Percentiles rank a stretch among this genome's conserved stretches.
Conservation (phyloP, 2,113 vertebrate species). For the Oplegnathus fasciatus region DNA sequence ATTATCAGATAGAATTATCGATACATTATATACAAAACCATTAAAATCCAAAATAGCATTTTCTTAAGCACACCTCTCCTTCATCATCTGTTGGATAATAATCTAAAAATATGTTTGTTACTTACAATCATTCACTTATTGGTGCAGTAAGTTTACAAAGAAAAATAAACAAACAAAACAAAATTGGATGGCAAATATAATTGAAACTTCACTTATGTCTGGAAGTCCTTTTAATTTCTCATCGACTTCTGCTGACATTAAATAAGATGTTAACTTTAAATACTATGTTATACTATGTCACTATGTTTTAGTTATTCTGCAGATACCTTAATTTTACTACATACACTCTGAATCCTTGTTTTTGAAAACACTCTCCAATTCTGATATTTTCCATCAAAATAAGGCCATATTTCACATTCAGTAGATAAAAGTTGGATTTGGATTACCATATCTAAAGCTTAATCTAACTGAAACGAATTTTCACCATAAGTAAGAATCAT, state of each 20-base stretch:
- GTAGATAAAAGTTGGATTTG: background rate
- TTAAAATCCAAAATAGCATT: background rate
- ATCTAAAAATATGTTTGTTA: background rate
- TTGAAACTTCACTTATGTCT: background rate
- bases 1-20: background rate
- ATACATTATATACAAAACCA: too few species aligned
- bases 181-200: background rate
- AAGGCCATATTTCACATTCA: background rate
- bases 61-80: background rate
- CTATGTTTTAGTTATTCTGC: background rate
- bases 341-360: background rate
- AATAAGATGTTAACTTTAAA: background rate
- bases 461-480: background rate
- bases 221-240: background rate
- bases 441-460: background rate
- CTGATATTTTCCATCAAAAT: background rate
- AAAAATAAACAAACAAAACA: background rate
- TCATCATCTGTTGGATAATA: background rate
- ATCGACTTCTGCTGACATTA: background rate
- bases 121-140: background rate
- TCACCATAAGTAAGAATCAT: background rate
- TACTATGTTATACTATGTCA: background rate
- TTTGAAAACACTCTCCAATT: background rate
- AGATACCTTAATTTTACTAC: background rate
- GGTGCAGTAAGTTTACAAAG: background rate